Evolutionary conservation across 2,797 vertebrate species (phyloP), one percentile per base, ranked within the genome.

Genomic region (Aldrovandia affinis): DNA sequence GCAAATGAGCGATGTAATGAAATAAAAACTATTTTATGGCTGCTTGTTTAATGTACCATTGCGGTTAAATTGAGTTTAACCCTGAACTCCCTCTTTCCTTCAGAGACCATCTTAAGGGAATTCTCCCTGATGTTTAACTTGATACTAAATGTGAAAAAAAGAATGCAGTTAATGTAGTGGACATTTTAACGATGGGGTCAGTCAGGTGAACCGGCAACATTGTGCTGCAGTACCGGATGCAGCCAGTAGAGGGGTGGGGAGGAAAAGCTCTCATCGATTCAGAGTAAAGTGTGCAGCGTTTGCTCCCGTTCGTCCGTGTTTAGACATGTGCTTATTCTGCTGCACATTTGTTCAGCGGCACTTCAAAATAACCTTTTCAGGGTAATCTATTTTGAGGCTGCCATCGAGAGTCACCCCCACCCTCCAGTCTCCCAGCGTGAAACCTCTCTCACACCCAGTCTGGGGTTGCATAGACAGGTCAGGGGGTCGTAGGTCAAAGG

Each of bases 181-280:
- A 30, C 68, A 6, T 73, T 42, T 73, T 42, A 20, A 22, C 2
- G n/a, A n/a, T 8, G 7, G 61, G 30, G 33, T 12, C 39, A 39
- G 39, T 10, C 39, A 44, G 70, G 20, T 20, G 4, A 22, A 44
- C 18, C 42, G 15, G 36, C 30, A 33, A n/a, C 25, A 10, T 52
- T 78, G 77, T 28, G 1, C 50, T 81, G 80, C 61, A 78, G 39
- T 81, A 30, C 65, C 30, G 2, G 22, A 61, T 36, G 36, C 47
- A 42, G 57, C 80, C 86, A 86, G 82, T 82, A 86, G 86, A 39
- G 84, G 86, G 86, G n/a, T 22, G 18, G 68, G 4, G 63, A 68
- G 63, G 30, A 68, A 36, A 30, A 42, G 50, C 83, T 44, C 54
- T 78, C 12, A 30, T 55, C 63, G 47, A 73, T 55, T 68, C 59